Percentiles rank a stretch among this genome's conserved stretches.
These are phyloP conservation scores for Anthrax anthrax DNA, from an alignment of 2,888 invertebrate genomes.

Conservation along the genomic window DNA sequence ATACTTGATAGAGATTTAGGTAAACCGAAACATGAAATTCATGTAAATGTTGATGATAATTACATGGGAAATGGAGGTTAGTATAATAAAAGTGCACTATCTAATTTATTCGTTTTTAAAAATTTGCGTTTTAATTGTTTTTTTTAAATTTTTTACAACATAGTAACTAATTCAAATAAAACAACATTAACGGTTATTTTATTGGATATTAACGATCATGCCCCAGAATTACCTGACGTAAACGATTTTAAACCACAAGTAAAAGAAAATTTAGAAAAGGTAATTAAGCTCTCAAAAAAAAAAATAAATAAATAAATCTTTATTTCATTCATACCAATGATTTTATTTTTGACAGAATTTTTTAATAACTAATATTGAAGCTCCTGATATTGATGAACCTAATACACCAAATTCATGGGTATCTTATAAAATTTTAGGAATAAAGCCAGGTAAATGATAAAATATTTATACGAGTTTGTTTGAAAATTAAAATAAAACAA, in stretches of 20 bases:
- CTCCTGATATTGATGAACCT: slow-evolving; percentile 41
- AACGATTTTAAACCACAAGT: slow-evolving; percentile 16
- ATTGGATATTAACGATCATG: slow-evolving; percentile 47
- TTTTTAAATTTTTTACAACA: slow-evolving; percentile 3
- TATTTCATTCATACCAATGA: background rate
- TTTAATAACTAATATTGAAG: slow-evolving; percentile 25
- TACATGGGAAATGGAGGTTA: slow-evolving; percentile 36
- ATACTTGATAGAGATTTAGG: slow-evolving; percentile 40
- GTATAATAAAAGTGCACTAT: slow-evolving; percentile 10
- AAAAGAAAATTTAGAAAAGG: slow-evolving; percentile 18
- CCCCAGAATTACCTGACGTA: slow-evolving; percentile 36
- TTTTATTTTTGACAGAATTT: background rate
- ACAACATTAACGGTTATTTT: slow-evolving; percentile 34
- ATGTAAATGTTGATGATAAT: slow-evolving; percentile 41
- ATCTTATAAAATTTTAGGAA: slow-evolving; percentile 35
- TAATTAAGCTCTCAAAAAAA: no score
- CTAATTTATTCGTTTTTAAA: background rate
- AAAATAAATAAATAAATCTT: no score
- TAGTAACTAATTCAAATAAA: slow-evolving; percentile 17
- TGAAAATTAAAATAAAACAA: no score
- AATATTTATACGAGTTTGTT: no score
- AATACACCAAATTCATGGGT: slow-evolving; percentile 40
- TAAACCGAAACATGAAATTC: slow-evolving; percentile 35
- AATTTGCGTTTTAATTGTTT: background rate
- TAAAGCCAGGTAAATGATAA: slow-evolving; percentile 19